Percentiles rank a stretch among this genome's conserved stretches.
Evolutionary conservation across 2,888 invertebrate species (phyloP).

Genomic region (Agrenia bidenticulata): DNA sequence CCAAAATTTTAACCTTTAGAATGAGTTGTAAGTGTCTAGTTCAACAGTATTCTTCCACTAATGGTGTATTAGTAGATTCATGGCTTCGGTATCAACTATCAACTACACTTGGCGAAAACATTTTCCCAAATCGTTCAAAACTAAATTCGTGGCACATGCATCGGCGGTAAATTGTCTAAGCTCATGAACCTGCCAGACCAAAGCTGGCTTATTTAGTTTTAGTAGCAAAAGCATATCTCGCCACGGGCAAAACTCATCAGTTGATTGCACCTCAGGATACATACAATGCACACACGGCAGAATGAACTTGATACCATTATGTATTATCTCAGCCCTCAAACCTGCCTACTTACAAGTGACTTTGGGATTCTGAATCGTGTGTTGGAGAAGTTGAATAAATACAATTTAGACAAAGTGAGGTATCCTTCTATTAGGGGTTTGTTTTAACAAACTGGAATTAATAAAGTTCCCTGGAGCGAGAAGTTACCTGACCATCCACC

Average conservation of each 20-base stretch:
- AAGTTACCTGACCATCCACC: slow-evolving; percentile 27
- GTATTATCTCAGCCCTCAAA: neutral
- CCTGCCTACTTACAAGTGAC: no score
- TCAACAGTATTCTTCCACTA: no score
- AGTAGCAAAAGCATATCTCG: neutral
- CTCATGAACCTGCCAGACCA: neutral
- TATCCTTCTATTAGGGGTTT: slow-evolving; percentile 1
- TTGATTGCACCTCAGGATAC: slow-evolving; percentile 6
- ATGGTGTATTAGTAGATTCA: no score
- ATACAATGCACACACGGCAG: slow-evolving; percentile 2
- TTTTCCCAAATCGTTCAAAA: no score
- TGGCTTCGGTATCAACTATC: no score
- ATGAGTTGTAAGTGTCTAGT: no score
- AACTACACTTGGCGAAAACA: no score
- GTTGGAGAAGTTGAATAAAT: slow-evolving; percentile 5
- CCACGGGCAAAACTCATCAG: slow-evolving; percentile 7
- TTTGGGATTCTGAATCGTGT: no score
- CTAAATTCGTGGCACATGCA: no score
- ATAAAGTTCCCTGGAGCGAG: slow-evolving; percentile 36
- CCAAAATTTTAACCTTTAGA: no score
- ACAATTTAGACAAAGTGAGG: neutral
- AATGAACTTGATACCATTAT: slow-evolving; percentile 3
- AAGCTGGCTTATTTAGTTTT: no score
- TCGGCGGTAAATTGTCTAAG: neutral
- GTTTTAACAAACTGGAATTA: slow-evolving; percentile 26